Percentiles rank a stretch among this genome's conserved stretches.
Evolutionary conservation across 1,140 invertebrate species (phyloP).

Genomic region (Ladona fulva): DNA sequence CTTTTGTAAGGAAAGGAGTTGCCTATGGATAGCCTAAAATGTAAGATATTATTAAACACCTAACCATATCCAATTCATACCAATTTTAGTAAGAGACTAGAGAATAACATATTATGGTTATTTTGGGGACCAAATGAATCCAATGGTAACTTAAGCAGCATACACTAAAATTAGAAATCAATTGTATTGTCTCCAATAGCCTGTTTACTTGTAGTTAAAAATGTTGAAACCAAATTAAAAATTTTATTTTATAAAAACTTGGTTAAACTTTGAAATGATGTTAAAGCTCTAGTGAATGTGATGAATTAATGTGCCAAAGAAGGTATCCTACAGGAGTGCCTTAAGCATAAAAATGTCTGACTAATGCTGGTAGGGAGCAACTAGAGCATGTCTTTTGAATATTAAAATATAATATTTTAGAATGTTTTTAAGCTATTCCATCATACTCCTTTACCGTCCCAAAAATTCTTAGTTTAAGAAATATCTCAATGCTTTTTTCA

Average conservation of each 20-base stretch:
- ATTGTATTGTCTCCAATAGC: no score
- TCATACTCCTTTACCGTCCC: background rate
- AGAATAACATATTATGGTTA: background rate
- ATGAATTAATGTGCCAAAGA: background rate
- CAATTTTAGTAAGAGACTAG: background rate
- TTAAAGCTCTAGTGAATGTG: background rate
- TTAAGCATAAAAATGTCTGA: slow-evolving; percentile 1
- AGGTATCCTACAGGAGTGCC: background rate
- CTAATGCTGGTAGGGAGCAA: no score
- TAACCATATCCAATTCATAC: background rate
- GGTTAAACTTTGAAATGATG: background rate
- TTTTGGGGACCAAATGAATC: slow-evolving; percentile 1
- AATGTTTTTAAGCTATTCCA: background rate
- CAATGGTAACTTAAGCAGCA: background rate
- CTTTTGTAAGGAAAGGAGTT: slow-evolving; percentile 2
- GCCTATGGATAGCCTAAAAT: slow-evolving; percentile 1
- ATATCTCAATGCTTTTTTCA: background rate
- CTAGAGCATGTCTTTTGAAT: no score
- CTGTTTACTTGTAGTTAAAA: no score
- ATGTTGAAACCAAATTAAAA: no score
- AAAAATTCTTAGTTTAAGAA: background rate
- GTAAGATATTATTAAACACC: background rate
- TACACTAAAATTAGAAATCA: no score
- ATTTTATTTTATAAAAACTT: no score
- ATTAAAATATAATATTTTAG: background rate